Conservation (phyloP, 2,113 vertebrate species). For the Anas platyrhynchos region DNA sequence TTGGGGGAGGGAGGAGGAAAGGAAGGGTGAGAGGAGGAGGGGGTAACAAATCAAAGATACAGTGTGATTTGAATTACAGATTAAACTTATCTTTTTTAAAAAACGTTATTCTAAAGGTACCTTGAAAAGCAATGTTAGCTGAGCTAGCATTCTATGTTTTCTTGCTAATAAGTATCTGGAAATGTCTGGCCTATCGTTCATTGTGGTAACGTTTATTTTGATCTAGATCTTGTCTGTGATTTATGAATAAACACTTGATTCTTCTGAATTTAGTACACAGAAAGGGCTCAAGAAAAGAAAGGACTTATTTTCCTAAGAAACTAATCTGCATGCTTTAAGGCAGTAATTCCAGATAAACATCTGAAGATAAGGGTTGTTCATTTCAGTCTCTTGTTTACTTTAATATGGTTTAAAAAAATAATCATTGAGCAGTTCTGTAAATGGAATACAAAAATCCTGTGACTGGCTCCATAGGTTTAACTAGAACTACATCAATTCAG, state of each 20-base stretch:
- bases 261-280: constrained; percentile 44
- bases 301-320: constrained; percentile 2
- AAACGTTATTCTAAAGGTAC: constrained; percentile 53
- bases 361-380: constrained; percentile 25
- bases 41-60: constrained; percentile 72
- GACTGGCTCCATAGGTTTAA: background rate
- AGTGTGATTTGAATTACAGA: constrained; percentile 81
- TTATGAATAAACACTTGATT: constrained; percentile 37
- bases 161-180: constrained; percentile 9
- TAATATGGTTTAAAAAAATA: background rate
- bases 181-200: background rate
- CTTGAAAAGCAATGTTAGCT: constrained; percentile 63
- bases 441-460: background rate
- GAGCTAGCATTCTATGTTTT: constrained; percentile 50
- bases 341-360: constrained; percentile 33
- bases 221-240: constrained; percentile 17
- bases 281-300: background rate
- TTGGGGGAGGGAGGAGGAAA: constrained; percentile 21
- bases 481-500: background rate
- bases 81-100: constrained; percentile 54
- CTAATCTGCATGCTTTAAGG: background rate
- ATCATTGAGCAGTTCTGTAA: background rate
- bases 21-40: constrained; percentile 25
- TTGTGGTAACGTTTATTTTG: background rate
- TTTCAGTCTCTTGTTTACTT: constrained; percentile 32